Evolutionary conservation across 2,888 invertebrate genomes (phyloP), one percentile per base, ranked within the genome.

Genomic region (Hypsopygia costalis): DNA sequence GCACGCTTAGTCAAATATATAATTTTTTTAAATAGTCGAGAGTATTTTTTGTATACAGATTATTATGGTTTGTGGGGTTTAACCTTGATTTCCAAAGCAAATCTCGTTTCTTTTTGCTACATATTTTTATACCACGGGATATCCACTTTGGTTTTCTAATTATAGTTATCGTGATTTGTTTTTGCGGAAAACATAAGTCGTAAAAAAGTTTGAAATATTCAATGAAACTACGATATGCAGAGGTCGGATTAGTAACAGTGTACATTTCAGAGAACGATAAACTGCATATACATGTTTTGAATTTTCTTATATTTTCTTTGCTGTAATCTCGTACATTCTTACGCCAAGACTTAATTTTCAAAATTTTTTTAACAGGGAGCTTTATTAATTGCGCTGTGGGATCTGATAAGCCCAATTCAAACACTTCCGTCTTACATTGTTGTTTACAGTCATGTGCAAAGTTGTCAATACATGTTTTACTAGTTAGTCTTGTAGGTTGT

Each of bases 381-480:
- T 12, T 22, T 33, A 43, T 38, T 9, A 38, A 6, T 16, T 36
- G 43, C 1, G 42, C 42, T 0, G 42, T 34, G 12, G 37, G 42
- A 16, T 47, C 43, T 22, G 47, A 44, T 11, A 44, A 25, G 12
- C 31, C 40, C 9, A 44, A 40, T 37, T 44, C 30, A 8, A 31
- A 8, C 11, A 9, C 34, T 40, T 34, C 21, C 27, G 42, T 21
- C 3, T 31, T 30, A 29, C 44, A 39, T 16, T 7, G 16, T 12
- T 11, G 28, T 11, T 32, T 34, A n/a, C 25, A 34, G 30, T 40
- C 42, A n/a, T 37, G 36, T 5, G 36, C 40, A 40, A 22, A 36
- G 22, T 45, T 45, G n/a, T 45, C 48, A 7, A 45, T 32, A 31
- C 48, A 48, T 2, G 41, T 40, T 12, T 27, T 3, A 36, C 44